phyloP scores from a whole-genome alignment of 2,113 vertebrate species.

The Pristiophorus japonicus region DNA sequence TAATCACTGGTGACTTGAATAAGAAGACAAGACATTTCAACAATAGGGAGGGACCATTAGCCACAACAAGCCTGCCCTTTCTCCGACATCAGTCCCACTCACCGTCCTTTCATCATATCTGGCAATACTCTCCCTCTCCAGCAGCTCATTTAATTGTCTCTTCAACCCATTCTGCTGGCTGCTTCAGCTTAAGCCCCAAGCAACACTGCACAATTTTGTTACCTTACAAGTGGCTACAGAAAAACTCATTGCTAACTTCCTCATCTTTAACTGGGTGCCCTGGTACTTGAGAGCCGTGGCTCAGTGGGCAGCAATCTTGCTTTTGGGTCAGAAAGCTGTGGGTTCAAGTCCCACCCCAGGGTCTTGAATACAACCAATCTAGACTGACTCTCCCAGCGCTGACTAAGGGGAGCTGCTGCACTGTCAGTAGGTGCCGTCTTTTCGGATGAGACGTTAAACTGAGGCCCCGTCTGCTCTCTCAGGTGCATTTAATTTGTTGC shows the following conservation, averaged over 20 bases:
- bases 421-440: too few species aligned
- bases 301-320: neutral
- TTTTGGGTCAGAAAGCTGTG: too few species aligned
- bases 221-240: neutral
- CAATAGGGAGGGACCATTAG: neutral
- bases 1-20: neutral
- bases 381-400: too few species aligned
- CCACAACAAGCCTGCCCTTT: neutral
- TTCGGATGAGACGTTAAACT: too few species aligned
- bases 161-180: neutral
- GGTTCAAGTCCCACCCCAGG: too few species aligned
- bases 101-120: neutral
- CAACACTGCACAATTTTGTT: neutral
- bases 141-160: neutral
- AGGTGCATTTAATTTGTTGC: too few species aligned
- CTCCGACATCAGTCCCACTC: neutral
- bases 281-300: too few species aligned
- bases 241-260: neutral
- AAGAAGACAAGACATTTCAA: neutral
- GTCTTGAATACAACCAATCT: too few species aligned
- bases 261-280: neutral
- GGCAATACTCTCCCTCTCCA: neutral
- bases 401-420: too few species aligned
- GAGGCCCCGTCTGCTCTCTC: too few species aligned
- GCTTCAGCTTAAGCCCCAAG: neutral